Base-by-base conservation (phyloP, 1,140 invertebrate genomes). In the Drosophila ogumai region DNA sequence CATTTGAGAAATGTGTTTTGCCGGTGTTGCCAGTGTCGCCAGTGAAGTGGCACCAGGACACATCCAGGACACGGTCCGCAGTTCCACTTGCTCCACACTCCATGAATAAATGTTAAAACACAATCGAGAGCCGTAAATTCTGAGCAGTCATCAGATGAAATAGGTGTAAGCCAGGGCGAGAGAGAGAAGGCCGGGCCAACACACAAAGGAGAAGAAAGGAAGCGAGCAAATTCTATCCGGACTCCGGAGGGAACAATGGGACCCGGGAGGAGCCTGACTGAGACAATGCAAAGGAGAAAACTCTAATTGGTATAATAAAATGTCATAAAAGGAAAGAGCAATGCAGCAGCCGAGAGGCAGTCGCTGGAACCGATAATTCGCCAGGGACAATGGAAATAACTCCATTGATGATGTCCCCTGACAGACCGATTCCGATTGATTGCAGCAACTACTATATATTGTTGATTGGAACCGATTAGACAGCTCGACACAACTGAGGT, bases 291-390 rank as follows among this genome's bases (percentile, higher is more conserved):
- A 63, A 75, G 43, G 64, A 44, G 38, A 17, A 43, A 64, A 69
- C 56, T 80, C 84, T 87, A 87, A 87, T 87, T 87, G 84, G 80
- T 80, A 88, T 87, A 88, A 87, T 87, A 87, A 88, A 87, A 88
- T 88, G 84, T 80, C 80, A 88, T 88, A 78, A 84, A 80, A 55
- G 31, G 65, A 76, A 64, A 64, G 63, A 82, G 56, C 64, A 66
- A 59, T 82, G 64, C 47, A 63, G 25, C 25, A 49, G 61, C 32
- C 34, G 25, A 28, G 25, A 38, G 59, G n/a, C 47, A 38, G 46
- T n/a, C 46, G 65, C 43, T 22, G 52, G 49, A 38, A 46, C 54
- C 43, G 59, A 63, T 68, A 73, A 75, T 75, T 68, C 66, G 38
- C 60, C 38, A n/a, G 66, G 40, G 57, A 74, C 69, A 74, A 74